These are phyloP conservation scores for Dendrophyllia cribrosa DNA, from an alignment of 64 coral and sea anemone species.

Conservation along the genomic window DNA sequence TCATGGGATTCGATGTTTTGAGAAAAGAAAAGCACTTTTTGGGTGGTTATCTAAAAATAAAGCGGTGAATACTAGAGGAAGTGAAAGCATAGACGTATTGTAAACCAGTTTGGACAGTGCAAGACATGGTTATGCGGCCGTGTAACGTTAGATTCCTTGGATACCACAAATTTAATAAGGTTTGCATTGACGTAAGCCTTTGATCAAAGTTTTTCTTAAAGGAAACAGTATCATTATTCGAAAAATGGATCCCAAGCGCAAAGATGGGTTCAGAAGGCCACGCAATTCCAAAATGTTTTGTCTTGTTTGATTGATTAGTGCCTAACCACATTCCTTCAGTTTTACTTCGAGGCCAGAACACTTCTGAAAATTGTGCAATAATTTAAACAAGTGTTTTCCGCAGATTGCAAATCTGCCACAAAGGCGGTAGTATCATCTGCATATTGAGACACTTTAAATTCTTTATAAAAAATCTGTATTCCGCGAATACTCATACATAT, in stretches of 20 bases:
- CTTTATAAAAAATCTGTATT: not conserved
- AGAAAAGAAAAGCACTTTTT: no score
- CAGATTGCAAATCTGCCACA: not conserved
- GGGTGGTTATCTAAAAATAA: no score
- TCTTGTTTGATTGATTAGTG: not conserved
- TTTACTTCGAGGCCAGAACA: conserved; percentile 17
- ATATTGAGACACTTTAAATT: conserved; percentile 41
- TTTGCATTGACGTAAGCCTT: not conserved
- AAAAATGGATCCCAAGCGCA: not conserved
- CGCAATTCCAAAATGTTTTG: not conserved
- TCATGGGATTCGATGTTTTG: no score
- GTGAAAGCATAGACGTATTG: not conserved
- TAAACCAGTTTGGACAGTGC: conserved; percentile 19
- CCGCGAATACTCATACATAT: not conserved
- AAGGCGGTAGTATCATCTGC: conserved; percentile 34
- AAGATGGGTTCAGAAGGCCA: not conserved
- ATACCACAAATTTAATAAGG: not conserved
- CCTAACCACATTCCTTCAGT: conserved; percentile 33
- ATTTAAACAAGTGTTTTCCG: not conserved
- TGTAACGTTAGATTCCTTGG: not conserved
- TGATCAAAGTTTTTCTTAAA: not conserved
- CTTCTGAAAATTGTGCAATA: not conserved
- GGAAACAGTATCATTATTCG: not conserved
- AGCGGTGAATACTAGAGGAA: not conserved
- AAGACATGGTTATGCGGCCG: conserved; percentile 15